Base-by-base conservation (phyloP, 2,113 vertebrate species). In the Prolemur simus region DNA sequence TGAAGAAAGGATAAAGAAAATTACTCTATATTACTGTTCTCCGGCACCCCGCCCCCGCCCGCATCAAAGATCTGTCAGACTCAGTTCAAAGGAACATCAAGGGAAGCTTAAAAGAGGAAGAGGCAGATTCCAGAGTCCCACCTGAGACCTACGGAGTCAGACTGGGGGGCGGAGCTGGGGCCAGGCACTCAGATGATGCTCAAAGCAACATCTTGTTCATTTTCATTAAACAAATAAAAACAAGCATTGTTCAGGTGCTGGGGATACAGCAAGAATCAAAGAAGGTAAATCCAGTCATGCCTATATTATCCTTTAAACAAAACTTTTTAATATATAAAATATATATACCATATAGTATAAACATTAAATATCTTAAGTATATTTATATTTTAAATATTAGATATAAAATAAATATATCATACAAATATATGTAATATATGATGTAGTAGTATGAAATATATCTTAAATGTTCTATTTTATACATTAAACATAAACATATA, bases 161-260 rank as follows among this genome's bases (percentile, higher is more conserved):
- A 29, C 37, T 18, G 5, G 7, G 32, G 25, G 11, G 13, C 14
- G 0, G 25, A 45, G 5, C 13, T 60, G 11, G 63, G n/a, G 14
- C 37, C 39, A n/a, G 27, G 58, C 14, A 76, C 77, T 34, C 39
- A 47, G 4, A 18, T 58, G 45, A 66, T 20, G 5, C 39, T 52
- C 32, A 27, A 34, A 83, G 76, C 20, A 91, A 58, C 73, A 56
- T 45, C 9, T 17, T 39, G 10, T 9, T 47, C 17, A 20, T 37
- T 68, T 77, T 73, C 60, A 45, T 64, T 27, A 58, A 94, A 93
- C n/a, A 74, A 95, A 78, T 25, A 63, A 54, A 93, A 94, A 32
- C 2, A 87, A 64, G 20, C 3, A n/a, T 39, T 47, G 14, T 86
- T 63, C 42, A 66, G 47, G 23, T 47, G 17, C 12, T 49, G 8